A percentile compares a stretch with the other conserved stretches of the same genome.
Conservation (phyloP, 2,797 vertebrate species). For the Brachyrhaphis roseni region DNA sequence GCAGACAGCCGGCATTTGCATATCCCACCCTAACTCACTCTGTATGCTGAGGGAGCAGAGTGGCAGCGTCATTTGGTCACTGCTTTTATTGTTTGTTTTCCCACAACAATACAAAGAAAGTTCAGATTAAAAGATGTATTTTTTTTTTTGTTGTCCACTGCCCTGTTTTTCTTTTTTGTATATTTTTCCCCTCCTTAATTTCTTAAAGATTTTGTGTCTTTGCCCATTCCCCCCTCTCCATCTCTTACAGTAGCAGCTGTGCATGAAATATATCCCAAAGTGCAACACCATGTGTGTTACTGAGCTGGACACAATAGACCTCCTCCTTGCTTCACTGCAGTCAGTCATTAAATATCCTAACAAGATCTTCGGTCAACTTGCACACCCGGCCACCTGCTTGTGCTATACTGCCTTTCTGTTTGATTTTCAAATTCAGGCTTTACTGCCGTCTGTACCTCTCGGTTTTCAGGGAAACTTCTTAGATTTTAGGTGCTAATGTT, state of each 20-base stretch:
- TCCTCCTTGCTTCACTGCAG: constrained; percentile 54
- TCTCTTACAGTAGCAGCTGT: constrained; percentile 51
- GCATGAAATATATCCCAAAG: constrained; percentile 57
- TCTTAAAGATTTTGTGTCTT: constrained; percentile 35
- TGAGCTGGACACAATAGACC: constrained; percentile 64
- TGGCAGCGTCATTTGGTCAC: constrained; percentile 21
- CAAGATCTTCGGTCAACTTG: constrained; percentile 51
- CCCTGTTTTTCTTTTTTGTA: neutral
- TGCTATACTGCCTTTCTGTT: constrained; percentile 27
- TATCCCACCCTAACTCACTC: constrained; percentile 77
- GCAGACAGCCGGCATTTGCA: constrained; percentile 77
- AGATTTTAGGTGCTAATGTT: constrained; percentile 17
- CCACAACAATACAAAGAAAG: neutral
- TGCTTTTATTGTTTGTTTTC: constrained; percentile 8
- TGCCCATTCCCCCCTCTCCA: constrained; percentile 31
- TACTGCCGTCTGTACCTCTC: constrained; percentile 38
- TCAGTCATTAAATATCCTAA: constrained; percentile 67
- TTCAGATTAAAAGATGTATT: neutral
- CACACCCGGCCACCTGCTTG: constrained; percentile 44
- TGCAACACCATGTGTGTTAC: constrained; percentile 41
- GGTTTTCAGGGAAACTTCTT: constrained; percentile 22
- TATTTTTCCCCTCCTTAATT: constrained; percentile 26
- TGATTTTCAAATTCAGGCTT: constrained; percentile 49
- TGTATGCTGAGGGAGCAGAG: constrained; percentile 17
- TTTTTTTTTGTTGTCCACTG: neutral